These are phyloP conservation scores for Myanophis thanlyinensis DNA, from an alignment of 2,113 vertebrate genomes.

Conservation along the genomic window DNA sequence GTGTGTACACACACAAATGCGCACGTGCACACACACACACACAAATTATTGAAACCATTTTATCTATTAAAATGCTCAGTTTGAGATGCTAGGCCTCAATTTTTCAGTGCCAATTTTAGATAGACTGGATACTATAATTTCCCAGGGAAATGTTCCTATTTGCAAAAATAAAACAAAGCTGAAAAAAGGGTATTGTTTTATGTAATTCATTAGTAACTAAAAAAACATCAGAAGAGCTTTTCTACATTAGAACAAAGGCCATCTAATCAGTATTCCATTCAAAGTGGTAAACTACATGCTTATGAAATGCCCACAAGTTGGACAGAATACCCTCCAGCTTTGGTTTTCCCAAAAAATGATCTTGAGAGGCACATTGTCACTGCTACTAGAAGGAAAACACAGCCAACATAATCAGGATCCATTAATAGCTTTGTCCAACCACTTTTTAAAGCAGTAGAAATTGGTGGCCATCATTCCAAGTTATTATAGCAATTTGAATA, in stretches of 20 bases:
- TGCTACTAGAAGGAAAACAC: neutral
- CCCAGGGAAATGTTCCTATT: neutral
- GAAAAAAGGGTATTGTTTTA: neutral
- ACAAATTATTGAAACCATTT: neutral
- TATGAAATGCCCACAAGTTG: neutral
- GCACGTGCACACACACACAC: too few species aligned
- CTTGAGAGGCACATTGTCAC: neutral
- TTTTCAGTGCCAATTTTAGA: neutral
- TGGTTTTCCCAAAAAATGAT: neutral
- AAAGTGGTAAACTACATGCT: neutral
- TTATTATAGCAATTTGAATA: neutral
- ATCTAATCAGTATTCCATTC: neutral
- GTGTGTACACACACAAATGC: too few species aligned
- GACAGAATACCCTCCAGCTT: neutral
- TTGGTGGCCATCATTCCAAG: neutral
- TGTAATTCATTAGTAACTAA: neutral
- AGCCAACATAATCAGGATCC: neutral
- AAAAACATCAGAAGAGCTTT: neutral
- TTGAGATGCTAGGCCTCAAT: neutral
- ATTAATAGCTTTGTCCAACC: neutral
- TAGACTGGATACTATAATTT: neutral
- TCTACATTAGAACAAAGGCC: neutral
- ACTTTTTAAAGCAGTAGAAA: neutral
- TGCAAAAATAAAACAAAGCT: neutral
- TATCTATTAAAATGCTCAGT: neutral